Conservation (phyloP, 2,797 vertebrate species). For the Diglossa cyanea region DNA sequence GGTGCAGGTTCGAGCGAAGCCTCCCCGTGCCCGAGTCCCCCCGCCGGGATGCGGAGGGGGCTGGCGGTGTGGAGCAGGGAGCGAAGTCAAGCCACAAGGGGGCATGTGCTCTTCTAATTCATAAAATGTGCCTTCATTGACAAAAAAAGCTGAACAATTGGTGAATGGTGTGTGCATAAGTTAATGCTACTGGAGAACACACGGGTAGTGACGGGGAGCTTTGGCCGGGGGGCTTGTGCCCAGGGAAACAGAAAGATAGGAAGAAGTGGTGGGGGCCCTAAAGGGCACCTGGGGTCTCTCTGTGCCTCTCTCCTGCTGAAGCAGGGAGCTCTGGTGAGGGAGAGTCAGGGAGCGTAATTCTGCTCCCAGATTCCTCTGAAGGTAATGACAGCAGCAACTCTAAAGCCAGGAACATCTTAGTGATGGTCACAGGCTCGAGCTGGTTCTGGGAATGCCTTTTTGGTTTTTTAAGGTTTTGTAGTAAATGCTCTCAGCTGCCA, state of each 20-base stretch:
- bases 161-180: conserved; percentile 63
- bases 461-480: not conserved
- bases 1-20: not conserved
- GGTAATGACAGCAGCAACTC: not conserved
- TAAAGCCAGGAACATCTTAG: not conserved
- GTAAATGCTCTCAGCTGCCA: not conserved
- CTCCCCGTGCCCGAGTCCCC: not conserved
- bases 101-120: conserved; percentile 67
- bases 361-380: not conserved
- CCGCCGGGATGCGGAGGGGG: not conserved
- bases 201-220: not conserved
- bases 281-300: not conserved
- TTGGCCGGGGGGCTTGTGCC: not conserved
- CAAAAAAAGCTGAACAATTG: conserved; percentile 51
- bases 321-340: not conserved
- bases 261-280: not conserved
- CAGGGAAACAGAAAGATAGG: not conserved
- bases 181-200: not conserved
- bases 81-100: conserved; percentile 55
- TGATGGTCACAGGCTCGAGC: not conserved
- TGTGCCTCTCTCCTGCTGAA: not conserved
- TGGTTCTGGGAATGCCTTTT: not conserved
- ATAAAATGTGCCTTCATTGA: conserved; percentile 72
- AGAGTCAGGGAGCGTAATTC: not conserved
- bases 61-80: not conserved